These are phyloP conservation scores for Neodontobutis hainanensis DNA, from an alignment of 2,113 vertebrate genomes.

Conservation along the genomic window DNA sequence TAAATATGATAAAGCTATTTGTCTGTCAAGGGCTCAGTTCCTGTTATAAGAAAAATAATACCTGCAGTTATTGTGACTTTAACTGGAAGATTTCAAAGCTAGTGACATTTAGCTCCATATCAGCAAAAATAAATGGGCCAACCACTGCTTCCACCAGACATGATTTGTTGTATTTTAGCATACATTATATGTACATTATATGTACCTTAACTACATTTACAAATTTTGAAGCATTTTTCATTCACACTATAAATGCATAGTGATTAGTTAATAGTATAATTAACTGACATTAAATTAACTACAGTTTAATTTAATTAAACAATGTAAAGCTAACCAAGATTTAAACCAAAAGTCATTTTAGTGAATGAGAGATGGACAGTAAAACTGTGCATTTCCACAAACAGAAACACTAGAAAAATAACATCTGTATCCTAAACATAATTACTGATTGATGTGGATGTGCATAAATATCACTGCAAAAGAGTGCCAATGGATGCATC, in stretches of 20 bases:
- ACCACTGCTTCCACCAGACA: background rate
- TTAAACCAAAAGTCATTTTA: too few relatives aligned
- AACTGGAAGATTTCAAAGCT: slow-evolving; percentile 9
- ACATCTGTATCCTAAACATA: background rate
- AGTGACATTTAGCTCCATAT: background rate
- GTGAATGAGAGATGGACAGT: too few relatives aligned
- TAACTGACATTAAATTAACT: too few relatives aligned
- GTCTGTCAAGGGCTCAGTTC: background rate
- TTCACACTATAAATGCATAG: too few relatives aligned
- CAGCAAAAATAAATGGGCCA: slow-evolving; percentile 2
- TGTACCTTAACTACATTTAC: too few relatives aligned
- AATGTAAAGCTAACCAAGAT: too few relatives aligned
- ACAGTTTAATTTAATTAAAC: too few relatives aligned
- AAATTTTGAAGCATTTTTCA: too few relatives aligned
- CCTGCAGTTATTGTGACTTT: background rate
- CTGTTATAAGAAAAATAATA: slow-evolving; percentile 1
- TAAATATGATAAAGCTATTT: background rate
- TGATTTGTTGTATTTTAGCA: too few relatives aligned
- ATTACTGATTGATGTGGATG: background rate
- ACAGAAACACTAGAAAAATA: background rate
- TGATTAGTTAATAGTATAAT: too few relatives aligned
- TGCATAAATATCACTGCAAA: slow-evolving; percentile 12
- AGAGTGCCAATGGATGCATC: slow-evolving; percentile 14
- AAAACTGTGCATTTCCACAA: too few relatives aligned
- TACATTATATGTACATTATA: too few relatives aligned